phyloP scores from a whole-genome alignment of 2,113 vertebrate species.

The Nothocercus nigrocapillus region DNA sequence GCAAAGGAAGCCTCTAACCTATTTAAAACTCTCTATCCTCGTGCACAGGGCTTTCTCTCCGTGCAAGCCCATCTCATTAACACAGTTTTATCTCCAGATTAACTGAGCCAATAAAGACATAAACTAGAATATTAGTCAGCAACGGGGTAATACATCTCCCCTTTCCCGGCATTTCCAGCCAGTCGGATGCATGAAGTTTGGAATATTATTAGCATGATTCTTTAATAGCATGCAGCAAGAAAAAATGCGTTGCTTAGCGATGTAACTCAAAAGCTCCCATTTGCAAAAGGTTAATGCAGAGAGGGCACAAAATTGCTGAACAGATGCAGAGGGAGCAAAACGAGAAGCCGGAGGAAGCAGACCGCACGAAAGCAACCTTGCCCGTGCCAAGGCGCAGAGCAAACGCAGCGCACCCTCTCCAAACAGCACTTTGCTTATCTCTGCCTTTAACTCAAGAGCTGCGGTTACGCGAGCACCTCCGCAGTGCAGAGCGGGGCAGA shows the following conservation, averaged over 20 bases:
- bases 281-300: not conserved
- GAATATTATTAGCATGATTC: not conserved
- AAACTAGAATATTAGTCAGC: not conserved
- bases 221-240: conserved; percentile 8
- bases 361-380: not conserved
- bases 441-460: not conserved
- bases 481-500: not conserved
- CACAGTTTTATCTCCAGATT: conserved; percentile 30
- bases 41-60: not conserved
- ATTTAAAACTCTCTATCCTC: not conserved
- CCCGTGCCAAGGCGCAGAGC: not conserved
- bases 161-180: not conserved
- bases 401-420: not conserved
- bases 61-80: conserved; percentile 1
- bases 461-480: rapidly evolving
- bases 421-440: not conserved
- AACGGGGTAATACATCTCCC: not conserved
- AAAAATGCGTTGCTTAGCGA: not conserved
- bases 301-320: not conserved
- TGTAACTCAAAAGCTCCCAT: not conserved
- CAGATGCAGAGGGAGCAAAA: not conserved
- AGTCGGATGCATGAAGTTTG: not conserved
- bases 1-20: not conserved
- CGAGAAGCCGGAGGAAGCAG: not conserved
- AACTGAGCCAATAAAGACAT: conserved; percentile 40